Percentiles rank a stretch among this genome's conserved stretches.
These are phyloP conservation scores for Dromococcyx pavoninus DNA, from an alignment of 2,797 vertebrate species.

Conservation along the genomic window DNA sequence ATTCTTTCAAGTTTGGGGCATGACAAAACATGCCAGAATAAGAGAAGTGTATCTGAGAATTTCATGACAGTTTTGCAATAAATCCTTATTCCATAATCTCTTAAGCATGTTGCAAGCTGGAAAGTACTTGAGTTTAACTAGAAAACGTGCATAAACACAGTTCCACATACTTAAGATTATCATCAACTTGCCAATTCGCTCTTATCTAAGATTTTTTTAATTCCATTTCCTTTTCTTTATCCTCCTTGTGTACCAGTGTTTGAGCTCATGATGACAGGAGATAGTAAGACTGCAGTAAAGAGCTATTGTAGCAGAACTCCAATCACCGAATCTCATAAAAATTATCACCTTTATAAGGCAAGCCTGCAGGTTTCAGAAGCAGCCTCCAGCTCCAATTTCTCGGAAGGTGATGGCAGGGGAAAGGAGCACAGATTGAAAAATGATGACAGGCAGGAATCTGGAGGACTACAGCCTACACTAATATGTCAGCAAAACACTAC, in stretches of 20 bases:
- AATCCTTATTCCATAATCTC: not conserved
- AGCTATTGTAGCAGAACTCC: not conserved
- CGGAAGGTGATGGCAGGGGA: not conserved
- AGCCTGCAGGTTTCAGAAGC: not conserved
- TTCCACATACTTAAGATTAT: slow-evolving; percentile 3
- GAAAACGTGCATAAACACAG: not conserved
- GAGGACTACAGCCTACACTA: not conserved
- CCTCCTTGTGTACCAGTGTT: not conserved
- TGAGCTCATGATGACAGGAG: not conserved
- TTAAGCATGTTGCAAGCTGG: not conserved
- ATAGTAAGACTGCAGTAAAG: not conserved
- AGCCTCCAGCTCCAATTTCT: not conserved
- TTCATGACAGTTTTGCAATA: not conserved
- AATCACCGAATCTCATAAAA: not conserved
- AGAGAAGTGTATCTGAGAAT: not conserved
- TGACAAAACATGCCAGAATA: not conserved
- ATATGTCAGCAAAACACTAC: not conserved
- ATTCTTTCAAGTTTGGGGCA: not conserved
- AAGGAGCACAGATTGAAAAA: not conserved
- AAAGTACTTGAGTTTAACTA: slow-evolving; percentile 3
- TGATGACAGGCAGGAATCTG: not conserved
- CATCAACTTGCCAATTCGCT: not conserved
- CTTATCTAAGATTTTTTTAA: slow-evolving; percentile 15
- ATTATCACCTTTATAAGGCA: not conserved
- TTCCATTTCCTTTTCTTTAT: slow-evolving; percentile 36